Base-by-base conservation (phyloP, 2,888 invertebrate species). In the Suillia variegata region DNA sequence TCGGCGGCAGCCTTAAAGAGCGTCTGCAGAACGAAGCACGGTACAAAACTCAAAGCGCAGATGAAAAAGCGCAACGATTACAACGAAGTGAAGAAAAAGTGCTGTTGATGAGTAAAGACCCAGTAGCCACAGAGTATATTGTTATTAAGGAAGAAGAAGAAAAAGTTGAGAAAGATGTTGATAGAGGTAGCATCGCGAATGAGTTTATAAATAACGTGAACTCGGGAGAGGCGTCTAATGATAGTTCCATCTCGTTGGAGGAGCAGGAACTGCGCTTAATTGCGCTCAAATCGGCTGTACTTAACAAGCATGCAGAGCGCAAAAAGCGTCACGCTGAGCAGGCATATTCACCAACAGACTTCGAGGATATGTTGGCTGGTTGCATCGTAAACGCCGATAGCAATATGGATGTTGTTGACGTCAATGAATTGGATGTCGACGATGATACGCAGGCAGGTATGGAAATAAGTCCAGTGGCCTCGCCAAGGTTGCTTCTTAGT, bases 291-390 rank as follows among this genome's bases (percentile, higher is more conserved):
- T 82, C 82, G 1, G 82, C 81, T 0, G 71, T 81, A 4, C 58
- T 82, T 2, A 78, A 77, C 49, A 82, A 82, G 52, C 78, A 79
- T 61, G 65, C 74, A 59, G 76, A 74, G 1, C 74, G 82, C 2
- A 78, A 82, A 58, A 80, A 77, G 60, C 76, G 81, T 0, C 77
- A 77, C 54, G 80, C 80, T 0, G 78, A 77, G 34, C 69, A 75
- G 2, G 82, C 82, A 1, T 82, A 82, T 60, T 82, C 82, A 0
- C 82, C 82, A 8, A 81, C 82, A 2, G 82, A 82, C 63, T 80
- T 81, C 65, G 75, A 79, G 20, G 73, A 76, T 47, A 67, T 75
- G 12, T 66, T 75, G 17, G 71, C 68, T 22, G 66, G 70, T 8
- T n/a, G n/a, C n/a, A 64, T 63, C 17, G 54, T 56, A 6, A 65